phyloP scores from a whole-genome alignment of 2,113 vertebrate genomes.

The Ptilonorhynchus violaceus region DNA sequence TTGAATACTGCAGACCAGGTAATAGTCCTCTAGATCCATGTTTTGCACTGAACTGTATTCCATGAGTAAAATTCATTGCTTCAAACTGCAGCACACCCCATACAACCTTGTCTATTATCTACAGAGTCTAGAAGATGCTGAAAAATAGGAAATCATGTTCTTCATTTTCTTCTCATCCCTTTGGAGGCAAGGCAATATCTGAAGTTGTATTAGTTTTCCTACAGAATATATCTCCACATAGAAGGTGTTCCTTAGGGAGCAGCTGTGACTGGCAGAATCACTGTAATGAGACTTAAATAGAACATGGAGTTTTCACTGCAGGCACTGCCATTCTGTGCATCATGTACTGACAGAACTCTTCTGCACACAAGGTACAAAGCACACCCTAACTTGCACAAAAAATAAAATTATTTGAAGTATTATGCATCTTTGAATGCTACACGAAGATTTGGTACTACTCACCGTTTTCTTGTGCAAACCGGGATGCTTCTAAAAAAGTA shows the following conservation, averaged over 20 bases:
- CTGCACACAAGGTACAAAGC: not conserved
- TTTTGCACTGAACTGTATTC: not conserved
- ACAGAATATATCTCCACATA: not conserved
- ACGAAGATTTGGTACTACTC: not conserved
- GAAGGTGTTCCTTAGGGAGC: not conserved
- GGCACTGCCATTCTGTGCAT: not conserved
- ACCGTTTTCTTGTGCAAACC: constrained; percentile 83
- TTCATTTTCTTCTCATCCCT: not conserved
- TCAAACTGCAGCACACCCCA: not conserved
- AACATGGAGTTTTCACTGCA: not conserved
- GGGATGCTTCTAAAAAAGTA: constrained; percentile 80
- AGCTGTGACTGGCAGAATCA: not conserved
- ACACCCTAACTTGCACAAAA: not conserved
- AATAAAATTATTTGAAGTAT: not conserved
- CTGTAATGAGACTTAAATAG: not conserved
- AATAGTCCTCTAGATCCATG: not conserved
- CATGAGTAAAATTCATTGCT: not conserved
- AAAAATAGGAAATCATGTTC: not conserved
- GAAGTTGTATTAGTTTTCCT: not conserved
- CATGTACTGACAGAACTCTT: not conserved
- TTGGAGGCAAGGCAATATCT: not conserved
- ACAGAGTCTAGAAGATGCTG: not conserved
- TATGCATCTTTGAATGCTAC: not conserved
- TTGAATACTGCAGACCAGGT: not conserved
- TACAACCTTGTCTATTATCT: not conserved